Conservation (phyloP, 2,797 vertebrate genomes). For the Propithecus deckenii region DNA sequence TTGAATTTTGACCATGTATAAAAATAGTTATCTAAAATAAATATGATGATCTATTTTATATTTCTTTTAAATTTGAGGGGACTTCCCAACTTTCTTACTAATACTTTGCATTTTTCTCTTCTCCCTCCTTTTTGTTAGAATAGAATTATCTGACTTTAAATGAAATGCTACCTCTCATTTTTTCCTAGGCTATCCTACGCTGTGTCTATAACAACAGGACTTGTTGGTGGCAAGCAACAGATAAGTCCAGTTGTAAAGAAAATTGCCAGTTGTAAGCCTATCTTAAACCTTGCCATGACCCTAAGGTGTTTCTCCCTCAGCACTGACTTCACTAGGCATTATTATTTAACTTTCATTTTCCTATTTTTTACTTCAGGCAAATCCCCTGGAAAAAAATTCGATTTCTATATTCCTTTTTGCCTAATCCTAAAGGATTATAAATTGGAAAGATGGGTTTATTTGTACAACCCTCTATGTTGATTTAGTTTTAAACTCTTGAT, state of each 20-base stretch:
- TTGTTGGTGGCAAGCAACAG: not conserved
- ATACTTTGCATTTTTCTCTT: not conserved
- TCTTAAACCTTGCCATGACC: not conserved
- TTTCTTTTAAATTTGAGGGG: constrained; percentile 22
- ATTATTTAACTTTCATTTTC: not conserved
- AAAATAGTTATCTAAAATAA: constrained; percentile 36
- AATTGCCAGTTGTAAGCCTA: not conserved
- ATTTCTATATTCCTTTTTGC: not conserved
- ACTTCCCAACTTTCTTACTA: not conserved
- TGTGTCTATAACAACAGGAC: not conserved
- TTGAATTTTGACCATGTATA: not conserved
- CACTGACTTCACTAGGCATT: not conserved
- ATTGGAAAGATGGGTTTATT: not conserved
- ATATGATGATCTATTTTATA: not conserved
- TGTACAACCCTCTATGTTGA: not conserved
- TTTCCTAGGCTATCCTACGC: not conserved
- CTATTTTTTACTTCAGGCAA: not conserved
- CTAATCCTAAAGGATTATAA: not conserved
- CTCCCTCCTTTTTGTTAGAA: not conserved
- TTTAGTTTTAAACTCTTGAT: not conserved
- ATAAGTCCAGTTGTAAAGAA: not conserved
- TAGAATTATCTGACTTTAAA: not conserved
- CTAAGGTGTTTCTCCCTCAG: not conserved
- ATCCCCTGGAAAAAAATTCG: not conserved
- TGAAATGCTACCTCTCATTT: not conserved